A percentile compares a stretch with the other conserved stretches of the same genome.
phyloP scores from a whole-genome alignment of 2,888 invertebrate species.

The Polietes domitor region DNA sequence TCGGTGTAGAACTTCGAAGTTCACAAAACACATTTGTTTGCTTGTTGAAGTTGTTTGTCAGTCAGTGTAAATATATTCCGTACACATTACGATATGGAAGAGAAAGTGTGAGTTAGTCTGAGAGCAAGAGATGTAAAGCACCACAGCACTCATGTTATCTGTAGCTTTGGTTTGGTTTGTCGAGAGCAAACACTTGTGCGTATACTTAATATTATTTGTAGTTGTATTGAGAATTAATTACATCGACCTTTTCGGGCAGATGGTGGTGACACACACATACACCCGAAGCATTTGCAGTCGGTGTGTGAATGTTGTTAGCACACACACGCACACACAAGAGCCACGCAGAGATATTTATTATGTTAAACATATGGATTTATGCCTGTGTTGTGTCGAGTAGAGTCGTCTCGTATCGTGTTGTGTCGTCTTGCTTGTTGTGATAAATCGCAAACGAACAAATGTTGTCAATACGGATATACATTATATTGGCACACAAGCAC shows the following conservation, averaged over 20 bases:
- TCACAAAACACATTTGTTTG: background rate
- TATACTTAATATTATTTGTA: conserved; percentile 45
- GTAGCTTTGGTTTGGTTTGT: background rate
- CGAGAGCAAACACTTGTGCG: conserved; percentile 28
- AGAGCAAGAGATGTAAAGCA: background rate
- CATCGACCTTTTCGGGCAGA: conserved; percentile 18
- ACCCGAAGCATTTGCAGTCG: too few species aligned
- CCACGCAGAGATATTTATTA: conserved; percentile 24
- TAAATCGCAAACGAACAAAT: conserved; percentile 28
- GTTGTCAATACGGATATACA: conserved; percentile 38
- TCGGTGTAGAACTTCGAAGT: too few species aligned
- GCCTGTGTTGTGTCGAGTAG: background rate
- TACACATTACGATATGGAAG: too few species aligned
- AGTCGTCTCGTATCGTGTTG: too few species aligned
- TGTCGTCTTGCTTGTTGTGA: conserved; percentile 11
- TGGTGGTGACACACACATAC: too few species aligned
- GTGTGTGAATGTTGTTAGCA: too few species aligned
- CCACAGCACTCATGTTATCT: conserved; percentile 12
- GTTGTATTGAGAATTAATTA: conserved; percentile 42
- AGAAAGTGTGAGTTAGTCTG: too few species aligned
- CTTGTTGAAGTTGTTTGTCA: too few species aligned
- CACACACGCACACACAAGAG: background rate
- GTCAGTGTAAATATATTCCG: background rate
- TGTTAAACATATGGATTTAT: conserved; percentile 33
- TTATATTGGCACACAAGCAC: conserved; percentile 6